Evolutionary conservation across 2,888 invertebrate genomes (phyloP).

Genomic region (Cordilura impudica): DNA sequence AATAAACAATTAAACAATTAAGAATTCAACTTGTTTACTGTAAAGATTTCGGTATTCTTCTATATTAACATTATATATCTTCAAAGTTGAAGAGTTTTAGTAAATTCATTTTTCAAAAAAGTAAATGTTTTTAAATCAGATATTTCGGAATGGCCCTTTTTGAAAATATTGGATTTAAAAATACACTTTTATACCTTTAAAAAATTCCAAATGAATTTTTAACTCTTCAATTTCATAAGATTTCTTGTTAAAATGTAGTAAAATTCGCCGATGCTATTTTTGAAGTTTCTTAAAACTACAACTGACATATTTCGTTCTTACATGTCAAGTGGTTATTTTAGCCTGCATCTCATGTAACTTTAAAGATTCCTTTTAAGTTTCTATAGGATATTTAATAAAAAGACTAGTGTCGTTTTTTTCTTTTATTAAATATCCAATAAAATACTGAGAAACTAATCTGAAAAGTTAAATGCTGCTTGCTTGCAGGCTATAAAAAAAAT

Average conservation of each 20-base stretch:
- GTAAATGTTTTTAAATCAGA: background rate
- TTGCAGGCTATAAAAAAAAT: no score
- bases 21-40: background rate
- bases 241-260: background rate
- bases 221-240: background rate
- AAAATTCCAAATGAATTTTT: background rate
- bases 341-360: no score
- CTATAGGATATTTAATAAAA: no score
- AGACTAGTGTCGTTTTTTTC: no score
- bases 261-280: background rate
- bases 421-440: no score
- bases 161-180: conserved; percentile 22
- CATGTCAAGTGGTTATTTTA: background rate
- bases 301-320: background rate
- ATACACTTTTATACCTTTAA: background rate
- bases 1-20: background rate
- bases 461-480: no score
- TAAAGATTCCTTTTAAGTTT: no score
- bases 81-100: conserved; percentile 1
- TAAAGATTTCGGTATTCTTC: conserved; percentile 14
- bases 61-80: conserved; percentile 5
- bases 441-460: no score
- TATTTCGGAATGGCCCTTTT: conserved; percentile 48
- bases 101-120: background rate
- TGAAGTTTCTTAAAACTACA: background rate